Evolutionary conservation across 2,797 vertebrate genomes (phyloP).

Genomic region (Anguilla pacifica): DNA sequence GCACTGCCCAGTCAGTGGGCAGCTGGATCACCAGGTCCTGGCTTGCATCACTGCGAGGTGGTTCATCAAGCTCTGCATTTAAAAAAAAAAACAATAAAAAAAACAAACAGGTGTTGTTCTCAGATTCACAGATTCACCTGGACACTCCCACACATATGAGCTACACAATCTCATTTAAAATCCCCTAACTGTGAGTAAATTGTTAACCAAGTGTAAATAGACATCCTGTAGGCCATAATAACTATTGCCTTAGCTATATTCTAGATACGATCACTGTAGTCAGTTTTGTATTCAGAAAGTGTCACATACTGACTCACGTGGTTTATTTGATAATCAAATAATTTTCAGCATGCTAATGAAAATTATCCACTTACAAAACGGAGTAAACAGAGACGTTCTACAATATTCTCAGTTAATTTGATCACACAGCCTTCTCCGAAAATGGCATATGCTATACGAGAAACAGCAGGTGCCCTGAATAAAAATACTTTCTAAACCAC

Average conservation of each 20-base stretch:
- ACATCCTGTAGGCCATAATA: neutral
- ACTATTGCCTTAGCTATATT: neutral
- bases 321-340: neutral
- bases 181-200: neutral
- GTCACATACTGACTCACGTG: neutral
- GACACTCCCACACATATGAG: neutral
- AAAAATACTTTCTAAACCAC: neutral
- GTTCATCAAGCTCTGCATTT: conserved; percentile 76
- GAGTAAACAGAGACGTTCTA: neutral
- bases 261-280: neutral
- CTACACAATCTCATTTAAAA: neutral
- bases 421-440: neutral
- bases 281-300: neutral
- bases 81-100: neutral
- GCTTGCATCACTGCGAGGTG: conserved; percentile 86
- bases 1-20: conserved; percentile 86
- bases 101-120: neutral
- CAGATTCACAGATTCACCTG: neutral
- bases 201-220: neutral
- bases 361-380: neutral
- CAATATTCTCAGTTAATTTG: neutral
- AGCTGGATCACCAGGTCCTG: conserved; percentile 88
- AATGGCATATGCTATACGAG: neutral
- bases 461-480: conserved; percentile 6
- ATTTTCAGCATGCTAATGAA: neutral